A percentile compares a stretch with the other conserved stretches of the same genome.
Evolutionary conservation across 2,888 invertebrate genomes (phyloP).

Genomic region (Megalurothrips usitatus): DNA sequence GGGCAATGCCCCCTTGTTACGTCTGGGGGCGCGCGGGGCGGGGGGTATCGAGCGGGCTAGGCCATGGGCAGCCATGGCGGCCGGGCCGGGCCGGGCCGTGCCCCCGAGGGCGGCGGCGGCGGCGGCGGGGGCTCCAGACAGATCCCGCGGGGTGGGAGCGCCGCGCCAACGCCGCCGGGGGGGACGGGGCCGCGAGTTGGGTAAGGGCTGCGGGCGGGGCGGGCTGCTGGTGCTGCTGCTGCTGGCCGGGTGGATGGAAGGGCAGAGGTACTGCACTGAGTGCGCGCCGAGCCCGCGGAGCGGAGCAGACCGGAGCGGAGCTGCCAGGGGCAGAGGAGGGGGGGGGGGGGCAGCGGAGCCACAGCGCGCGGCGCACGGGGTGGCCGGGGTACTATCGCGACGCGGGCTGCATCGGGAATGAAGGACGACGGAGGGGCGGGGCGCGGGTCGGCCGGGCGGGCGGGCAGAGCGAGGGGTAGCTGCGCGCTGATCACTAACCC

Average conservation of each 20-base stretch:
- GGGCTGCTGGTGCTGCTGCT: background rate
- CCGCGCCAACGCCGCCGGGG: background rate
- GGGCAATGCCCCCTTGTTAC: conserved; percentile 17
- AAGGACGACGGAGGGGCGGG: background rate
- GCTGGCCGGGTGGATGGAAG: background rate
- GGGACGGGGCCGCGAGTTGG: background rate
- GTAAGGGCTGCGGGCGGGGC: background rate
- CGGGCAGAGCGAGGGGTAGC: background rate
- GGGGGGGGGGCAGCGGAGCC: background rate
- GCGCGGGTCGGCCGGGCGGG: background rate
- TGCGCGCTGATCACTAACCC: too few species aligned
- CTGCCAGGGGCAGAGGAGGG: too few species aligned
- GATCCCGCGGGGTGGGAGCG: background rate
- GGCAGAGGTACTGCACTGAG: too few species aligned
- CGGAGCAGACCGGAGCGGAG: background rate
- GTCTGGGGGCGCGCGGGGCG: background rate
- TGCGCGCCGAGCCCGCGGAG: background rate
- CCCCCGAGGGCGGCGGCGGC: conserved; percentile 2
- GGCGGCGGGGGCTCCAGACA: conserved; percentile 6
- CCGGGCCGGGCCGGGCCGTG: background rate
- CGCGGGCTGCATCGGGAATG: background rate
- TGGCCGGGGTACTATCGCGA: background rate
- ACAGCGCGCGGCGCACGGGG: background rate
- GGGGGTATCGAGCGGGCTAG: background rate
- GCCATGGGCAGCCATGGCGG: background rate